Evolutionary conservation across 2,888 invertebrate species (phyloP), one percentile per base, ranked within the genome.

Genomic region (Dynastes maya): DNA sequence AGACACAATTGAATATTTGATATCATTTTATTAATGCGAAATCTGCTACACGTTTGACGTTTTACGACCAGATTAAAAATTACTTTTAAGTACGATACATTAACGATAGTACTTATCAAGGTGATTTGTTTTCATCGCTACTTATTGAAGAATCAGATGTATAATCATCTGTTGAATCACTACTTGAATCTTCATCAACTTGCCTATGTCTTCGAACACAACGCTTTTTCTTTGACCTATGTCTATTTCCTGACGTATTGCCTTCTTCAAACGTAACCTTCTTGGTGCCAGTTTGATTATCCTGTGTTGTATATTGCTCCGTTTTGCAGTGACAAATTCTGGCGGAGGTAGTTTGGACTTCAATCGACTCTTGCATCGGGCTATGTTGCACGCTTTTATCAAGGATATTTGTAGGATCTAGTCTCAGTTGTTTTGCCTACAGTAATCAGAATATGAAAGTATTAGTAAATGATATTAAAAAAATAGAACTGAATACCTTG

Each of bases 151-250:
- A 45, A 45, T 45, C 45, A 11, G 45, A 45, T 45, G 45, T 45
- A 8, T 45, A 45, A 45, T 45, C 45, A 11, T 45, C 45, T 11
- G 45, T 45, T 11, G 76, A 65, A 29, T 76, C 76, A 1, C 63
- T 63, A 32, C 76, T 76, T 37, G 32, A 37, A 16, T 64, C 76
- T 55, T 76, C 76, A 40, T 76, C 76, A n/a, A 76, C 76, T 29
- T 65, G 61, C 49, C 74, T 75, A 27, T 55, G 65, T 16, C 27
- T 64, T 27, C 16, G 49, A 37, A 2, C 0, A 2, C 32, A n/a
- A 27, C 16, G 11, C 51, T 51, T 53, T 76, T 22, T 53, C 5
- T 13, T 61, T 8, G 6, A 16, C 16, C 32, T 76, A 13, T 29
- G 76, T 40, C 32, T 67, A 11, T 37, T n/a, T n/a, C n/a, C 11